Conservation (phyloP, 1,140 invertebrate genomes). For the Chironomus tepperi region DNA sequence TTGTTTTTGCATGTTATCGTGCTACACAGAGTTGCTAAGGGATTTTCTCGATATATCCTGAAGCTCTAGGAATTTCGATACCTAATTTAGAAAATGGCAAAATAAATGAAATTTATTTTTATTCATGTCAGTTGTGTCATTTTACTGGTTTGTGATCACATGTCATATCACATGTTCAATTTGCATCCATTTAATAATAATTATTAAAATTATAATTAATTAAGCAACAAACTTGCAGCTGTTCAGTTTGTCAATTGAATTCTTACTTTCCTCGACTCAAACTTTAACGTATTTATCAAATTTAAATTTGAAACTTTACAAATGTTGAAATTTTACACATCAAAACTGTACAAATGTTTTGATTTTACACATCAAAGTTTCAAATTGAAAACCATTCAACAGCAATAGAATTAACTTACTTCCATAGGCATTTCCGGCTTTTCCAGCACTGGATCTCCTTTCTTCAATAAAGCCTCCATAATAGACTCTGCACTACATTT, state of each 20-base stretch:
- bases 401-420: background rate
- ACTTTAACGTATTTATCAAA: too few relatives aligned
- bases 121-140: too few relatives aligned
- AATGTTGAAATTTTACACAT: background rate
- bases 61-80: background rate
- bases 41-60: background rate
- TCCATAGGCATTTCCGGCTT: conserved; percentile 4
- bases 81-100: background rate
- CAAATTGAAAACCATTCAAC: too few relatives aligned
- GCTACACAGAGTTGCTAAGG: background rate
- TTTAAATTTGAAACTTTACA: background rate
- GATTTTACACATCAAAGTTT: too few relatives aligned
- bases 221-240: background rate
- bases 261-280: background rate
- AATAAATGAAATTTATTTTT: background rate
- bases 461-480: background rate
- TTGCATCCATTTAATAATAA: too few relatives aligned
- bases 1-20: too few relatives aligned
- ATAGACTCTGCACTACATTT: background rate
- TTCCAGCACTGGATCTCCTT: background rate
- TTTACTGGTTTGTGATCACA: too few relatives aligned
- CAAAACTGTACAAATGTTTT: background rate
- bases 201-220: background rate
- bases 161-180: too few relatives aligned
- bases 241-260: background rate